Base-by-base conservation (phyloP, 2,888 invertebrate species). In the Meiosimyza platycephala region DNA sequence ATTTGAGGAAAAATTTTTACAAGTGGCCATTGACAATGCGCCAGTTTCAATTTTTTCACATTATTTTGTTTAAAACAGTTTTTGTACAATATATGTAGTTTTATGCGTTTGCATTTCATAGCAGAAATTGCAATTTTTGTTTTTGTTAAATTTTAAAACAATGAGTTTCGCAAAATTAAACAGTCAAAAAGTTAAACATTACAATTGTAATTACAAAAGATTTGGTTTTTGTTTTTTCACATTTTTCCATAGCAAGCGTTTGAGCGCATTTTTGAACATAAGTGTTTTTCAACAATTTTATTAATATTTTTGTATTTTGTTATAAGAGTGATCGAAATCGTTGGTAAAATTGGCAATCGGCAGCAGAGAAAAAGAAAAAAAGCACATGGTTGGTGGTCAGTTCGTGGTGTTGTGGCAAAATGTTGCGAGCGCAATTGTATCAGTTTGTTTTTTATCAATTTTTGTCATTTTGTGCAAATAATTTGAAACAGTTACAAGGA, bases 261-360 rank as follows among this genome's bases (percentile, higher is more conserved):
- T 63, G 4, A 33, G 74, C 66, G 66, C 75, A 73, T 59, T 52
- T 65, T 52, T 60, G 33, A 18, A 59, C 59, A 60, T 64, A 28
- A 72, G 48, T 62, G 55, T 67, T 65, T 65, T 22, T 62, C 59
- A 72, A 72, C 59, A 77, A 68, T 73, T 72, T 74, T 47, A 50
- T 73, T 71, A 62, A 40, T 48, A 40, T 71, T 54, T 66, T 54
- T 22, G 63, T 60, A 64, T 62, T 40, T 67, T 60, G 60, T 73
- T 76, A 74, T 74, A 74, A 74, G 74, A 74, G 64, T 47, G 40
- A 72, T 76, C 74, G 72, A 22, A 66, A 63, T 76, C 73, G 76
- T 74, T 68, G 71, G 75, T 62, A 69, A 60, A 57, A 59, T 63
- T 67, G 75, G 74, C 75, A 76, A 76, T 76, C 74, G 69, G 16